These are phyloP conservation scores for Drosophila biarmipes DNA, from an alignment of 1,140 invertebrate species.

Conservation along the genomic window DNA sequence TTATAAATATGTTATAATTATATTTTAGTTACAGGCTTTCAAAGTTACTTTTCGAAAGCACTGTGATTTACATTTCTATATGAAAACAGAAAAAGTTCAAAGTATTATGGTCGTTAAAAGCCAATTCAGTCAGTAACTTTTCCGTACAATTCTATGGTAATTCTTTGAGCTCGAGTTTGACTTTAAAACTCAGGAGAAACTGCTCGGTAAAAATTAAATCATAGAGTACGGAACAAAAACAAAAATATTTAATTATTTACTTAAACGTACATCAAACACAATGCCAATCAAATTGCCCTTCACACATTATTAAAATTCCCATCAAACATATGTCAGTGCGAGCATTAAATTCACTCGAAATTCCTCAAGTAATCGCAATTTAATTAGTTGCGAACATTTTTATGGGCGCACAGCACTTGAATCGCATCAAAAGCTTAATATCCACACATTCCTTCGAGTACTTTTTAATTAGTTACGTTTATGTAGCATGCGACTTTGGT, in stretches of 20 bases:
- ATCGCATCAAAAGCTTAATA: conserved; percentile 11
- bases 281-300: conserved; percentile 22
- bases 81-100: background rate
- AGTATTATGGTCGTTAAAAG: conserved; percentile 1
- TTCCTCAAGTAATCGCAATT: conserved; percentile 36
- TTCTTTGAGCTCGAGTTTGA: background rate
- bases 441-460: conserved; percentile 16
- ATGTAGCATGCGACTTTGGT: conserved; percentile 39
- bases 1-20: background rate
- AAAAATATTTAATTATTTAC: no score
- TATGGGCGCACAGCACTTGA: conserved; percentile 19
- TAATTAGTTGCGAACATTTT: conserved; percentile 42
- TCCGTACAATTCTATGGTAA: conserved; percentile 5
- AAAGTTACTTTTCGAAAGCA: background rate
- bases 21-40: background rate
- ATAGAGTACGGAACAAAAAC: background rate
- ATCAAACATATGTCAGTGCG: conserved; percentile 23
- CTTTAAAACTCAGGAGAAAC: background rate
- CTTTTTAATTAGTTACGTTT: conserved; percentile 56
- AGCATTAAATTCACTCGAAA: conserved; percentile 37
- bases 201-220: background rate
- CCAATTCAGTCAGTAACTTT: conserved; percentile 15
- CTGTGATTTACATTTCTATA: background rate
- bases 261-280: background rate
- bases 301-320: background rate